Evolutionary conservation across 1,140 invertebrate genomes (phyloP), one percentile per base, ranked within the genome.

Genomic region (Eupristina koningsbergeri): DNA sequence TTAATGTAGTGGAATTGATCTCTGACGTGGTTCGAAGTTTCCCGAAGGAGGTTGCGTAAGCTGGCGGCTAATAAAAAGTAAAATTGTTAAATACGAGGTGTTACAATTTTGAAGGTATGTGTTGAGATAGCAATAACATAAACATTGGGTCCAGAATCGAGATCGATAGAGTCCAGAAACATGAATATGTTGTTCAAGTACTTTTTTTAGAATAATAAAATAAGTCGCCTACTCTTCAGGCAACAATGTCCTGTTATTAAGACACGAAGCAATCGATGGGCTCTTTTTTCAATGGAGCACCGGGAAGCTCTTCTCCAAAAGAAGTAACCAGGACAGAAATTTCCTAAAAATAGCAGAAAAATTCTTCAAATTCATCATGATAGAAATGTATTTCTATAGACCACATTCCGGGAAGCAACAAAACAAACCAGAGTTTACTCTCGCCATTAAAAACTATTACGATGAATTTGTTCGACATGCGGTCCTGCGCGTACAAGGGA

Each of bases 401-500:
- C 13, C 9, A 73, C 64, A 3, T 84, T 84, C 82, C 31, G n/a
- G 50, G 82, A 84, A 84, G 29, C 9, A n/a, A 64, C 13, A 80
- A 80, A 74, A 76, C 39, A 29, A 36, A 15, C 34, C 50, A 34
- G 1, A n/a, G 41, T 41, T 58, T 53, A 47, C 36, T 22, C 47
- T 67, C 69, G 76, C 82, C 77, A 84, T 84, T 84, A 84, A 84
- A 84, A 84, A 50, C 50, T 80, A 84, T 84, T 84, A 74, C 82
- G 69, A 80, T 67, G 82, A 83, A 83, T 79, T 83, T 71, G 74
- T 77, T 22, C 31, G 26, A 41, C 19, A 58, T 45, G 81, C 74
- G 71, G 61, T 39, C 58, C 69, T 36, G 34, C 41, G 29, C 71
- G 34, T 45, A 78, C 47, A 50, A 83, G 50, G 39, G 69, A 83